These are phyloP conservation scores for Agonum fuliginosum DNA, from an alignment of 2,888 invertebrate genomes.

Conservation along the genomic window DNA sequence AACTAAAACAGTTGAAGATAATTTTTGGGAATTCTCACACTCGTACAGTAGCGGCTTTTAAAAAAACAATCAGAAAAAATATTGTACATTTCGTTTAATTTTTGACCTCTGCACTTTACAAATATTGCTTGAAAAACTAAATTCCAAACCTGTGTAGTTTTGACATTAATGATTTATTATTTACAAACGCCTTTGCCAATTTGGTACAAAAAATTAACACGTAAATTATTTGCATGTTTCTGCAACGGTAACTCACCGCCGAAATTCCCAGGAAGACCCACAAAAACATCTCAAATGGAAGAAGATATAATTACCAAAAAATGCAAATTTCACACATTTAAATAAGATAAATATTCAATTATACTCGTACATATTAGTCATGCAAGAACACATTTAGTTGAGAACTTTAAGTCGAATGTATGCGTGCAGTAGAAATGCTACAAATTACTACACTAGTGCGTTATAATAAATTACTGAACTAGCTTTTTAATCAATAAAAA, in stretches of 20 bases:
- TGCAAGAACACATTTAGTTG: too few species aligned
- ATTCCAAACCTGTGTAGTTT: neutral
- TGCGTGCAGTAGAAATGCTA: too few species aligned
- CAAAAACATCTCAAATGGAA: too few species aligned
- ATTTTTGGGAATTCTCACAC: constrained; percentile 16
- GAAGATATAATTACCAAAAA: too few species aligned
- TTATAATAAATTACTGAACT: too few species aligned
- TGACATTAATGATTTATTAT: constrained; percentile 4
- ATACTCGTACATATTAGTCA: too few species aligned
- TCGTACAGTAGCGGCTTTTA: constrained; percentile 19
- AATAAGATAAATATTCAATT: too few species aligned
- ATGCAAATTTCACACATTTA: too few species aligned
- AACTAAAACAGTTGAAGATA: constrained; percentile 8
- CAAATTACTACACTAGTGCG: too few species aligned
- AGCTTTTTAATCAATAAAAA: too few species aligned
- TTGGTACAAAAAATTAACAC: neutral
- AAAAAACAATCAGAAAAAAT: constrained; percentile 17
- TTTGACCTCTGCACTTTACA: constrained; percentile 18
- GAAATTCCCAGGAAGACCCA: neutral
- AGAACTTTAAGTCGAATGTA: too few species aligned
- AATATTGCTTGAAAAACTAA: neutral
- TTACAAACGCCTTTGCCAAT: constrained; percentile 1
- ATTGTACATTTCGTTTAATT: neutral
- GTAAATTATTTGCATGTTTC: constrained; percentile 11
- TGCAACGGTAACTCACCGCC: constrained; percentile 6